Percentiles rank a stretch among this genome's conserved stretches.
Conservation (phyloP, 2,113 vertebrate species). For the Columba livia region DNA sequence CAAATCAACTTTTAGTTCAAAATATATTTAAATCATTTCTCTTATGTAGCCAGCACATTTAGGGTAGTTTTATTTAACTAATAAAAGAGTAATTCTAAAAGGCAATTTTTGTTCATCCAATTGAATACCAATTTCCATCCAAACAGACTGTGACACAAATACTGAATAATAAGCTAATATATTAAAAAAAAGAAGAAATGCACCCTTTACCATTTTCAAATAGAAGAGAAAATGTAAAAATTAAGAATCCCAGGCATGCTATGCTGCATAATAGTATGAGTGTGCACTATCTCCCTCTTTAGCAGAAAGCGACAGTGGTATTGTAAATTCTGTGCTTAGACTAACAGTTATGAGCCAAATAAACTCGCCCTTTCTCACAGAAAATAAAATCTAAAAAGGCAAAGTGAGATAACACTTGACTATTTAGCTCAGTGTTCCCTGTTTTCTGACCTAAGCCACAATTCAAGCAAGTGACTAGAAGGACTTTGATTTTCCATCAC, state of each 20-base stretch:
- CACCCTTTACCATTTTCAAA: constrained; percentile 31
- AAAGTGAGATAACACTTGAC: neutral
- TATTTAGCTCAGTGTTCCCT: neutral
- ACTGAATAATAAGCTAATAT: constrained; percentile 44
- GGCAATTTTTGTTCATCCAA: constrained; percentile 49
- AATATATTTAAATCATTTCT: constrained; percentile 42
- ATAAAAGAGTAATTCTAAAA: constrained; percentile 51
- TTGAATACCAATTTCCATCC: constrained; percentile 52
- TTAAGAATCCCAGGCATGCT: neutral
- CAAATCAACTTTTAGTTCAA: constrained; percentile 45
- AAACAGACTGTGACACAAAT: constrained; percentile 45
- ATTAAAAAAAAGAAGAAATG: constrained; percentile 20
- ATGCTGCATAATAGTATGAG: neutral
- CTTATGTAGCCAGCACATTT: neutral
- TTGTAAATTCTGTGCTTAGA: neutral
- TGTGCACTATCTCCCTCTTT: neutral
- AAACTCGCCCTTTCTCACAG: neutral
- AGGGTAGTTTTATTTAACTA: constrained; percentile 60
- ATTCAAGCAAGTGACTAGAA: neutral
- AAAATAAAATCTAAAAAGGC: constrained; percentile 11
- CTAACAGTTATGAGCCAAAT: neutral
- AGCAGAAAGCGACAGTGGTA: neutral
- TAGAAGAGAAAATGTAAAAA: constrained; percentile 49
- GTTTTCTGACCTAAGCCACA: neutral
- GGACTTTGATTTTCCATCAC: neutral